A percentile compares a stretch with the other conserved stretches of the same genome.
Evolutionary conservation across 2,797 vertebrate species (phyloP).

Genomic region (Danio kyathit): DNA sequence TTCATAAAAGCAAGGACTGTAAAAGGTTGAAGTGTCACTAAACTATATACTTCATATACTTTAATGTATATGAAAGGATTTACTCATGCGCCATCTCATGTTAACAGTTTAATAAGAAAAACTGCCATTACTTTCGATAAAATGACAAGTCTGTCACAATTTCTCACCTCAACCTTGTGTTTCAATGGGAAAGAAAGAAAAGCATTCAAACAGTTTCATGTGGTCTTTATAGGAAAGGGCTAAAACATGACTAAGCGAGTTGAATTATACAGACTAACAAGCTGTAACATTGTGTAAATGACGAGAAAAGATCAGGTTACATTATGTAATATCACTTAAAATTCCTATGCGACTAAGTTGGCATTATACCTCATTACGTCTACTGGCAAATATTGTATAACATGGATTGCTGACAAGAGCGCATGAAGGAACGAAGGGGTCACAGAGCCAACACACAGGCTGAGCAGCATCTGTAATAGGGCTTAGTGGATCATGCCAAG

Average conservation of each 20-base stretch:
- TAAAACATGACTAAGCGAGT: background rate
- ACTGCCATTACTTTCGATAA: no score
- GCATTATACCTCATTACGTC: constrained; percentile 56
- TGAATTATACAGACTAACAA: background rate
- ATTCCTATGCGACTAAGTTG: constrained; percentile 38
- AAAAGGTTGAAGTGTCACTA: no score
- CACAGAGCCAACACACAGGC: background rate
- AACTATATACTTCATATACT: no score
- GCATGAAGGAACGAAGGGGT: background rate
- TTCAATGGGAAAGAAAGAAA: background rate
- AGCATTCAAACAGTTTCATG: background rate
- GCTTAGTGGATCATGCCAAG: constrained; percentile 18
- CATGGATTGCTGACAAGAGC: background rate
- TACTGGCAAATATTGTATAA: constrained; percentile 21
- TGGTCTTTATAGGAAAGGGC: background rate
- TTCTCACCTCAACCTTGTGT: background rate
- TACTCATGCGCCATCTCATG: no score
- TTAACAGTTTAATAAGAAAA: no score
- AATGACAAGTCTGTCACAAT: background rate
- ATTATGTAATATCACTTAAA: constrained; percentile 40
- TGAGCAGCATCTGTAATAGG: constrained; percentile 19
- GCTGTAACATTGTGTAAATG: constrained; percentile 7
- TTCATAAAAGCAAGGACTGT: no score
- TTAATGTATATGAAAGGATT: no score
- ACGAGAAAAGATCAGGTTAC: constrained; percentile 2